Evolutionary conservation across 53 echinoderm and acorn worm genomes (phyloP), one percentile per base, ranked within the genome.

Genomic region (Arbacia lixula): DNA sequence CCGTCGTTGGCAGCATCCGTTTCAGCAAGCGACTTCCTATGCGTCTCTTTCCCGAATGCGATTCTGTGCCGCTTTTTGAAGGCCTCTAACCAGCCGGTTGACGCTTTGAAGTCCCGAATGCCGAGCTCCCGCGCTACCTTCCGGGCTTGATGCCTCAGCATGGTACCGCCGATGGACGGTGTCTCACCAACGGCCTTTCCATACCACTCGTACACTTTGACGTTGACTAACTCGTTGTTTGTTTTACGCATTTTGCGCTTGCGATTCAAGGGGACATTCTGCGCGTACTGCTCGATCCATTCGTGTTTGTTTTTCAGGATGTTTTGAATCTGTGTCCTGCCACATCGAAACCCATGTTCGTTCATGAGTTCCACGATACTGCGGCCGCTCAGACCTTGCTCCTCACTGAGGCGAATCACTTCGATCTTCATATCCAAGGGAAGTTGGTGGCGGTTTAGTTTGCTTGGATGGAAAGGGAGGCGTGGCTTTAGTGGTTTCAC

Each of bases 1-100:
- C n/a, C n/a, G n/a, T n/a, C n/a, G n/a, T n/a, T n/a, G n/a, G n/a
- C n/a, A n/a, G n/a, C n/a, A n/a, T n/a, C n/a, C n/a, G n/a, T n/a
- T n/a, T n/a, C n/a, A n/a, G n/a, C n/a, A n/a, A n/a, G n/a, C n/a
- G n/a, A n/a, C n/a, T n/a, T n/a, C n/a, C n/a, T n/a, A n/a, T n/a
- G n/a, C n/a, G n/a, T n/a, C n/a, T n/a, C 32, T 39, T 77, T 81
- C 6, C 62, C 81, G 27, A 42, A 81, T 2, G 35, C 49, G 38
- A 89, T 79, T 4, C 69, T 40, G 39, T 89, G 89, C 1, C 85
- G 57, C 80, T 79, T 89, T 9, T 85, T 25, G 27, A 89, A 89
- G 8, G 78, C 60, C n/a, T 60, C 90, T 9, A 90, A 62, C 90
- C 90, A 90, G 3, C 90, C 90, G 32, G 86, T 90, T 10, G 90